Evolutionary conservation across 2,113 vertebrate species (phyloP).

Genomic region (Cynocephalus volans): DNA sequence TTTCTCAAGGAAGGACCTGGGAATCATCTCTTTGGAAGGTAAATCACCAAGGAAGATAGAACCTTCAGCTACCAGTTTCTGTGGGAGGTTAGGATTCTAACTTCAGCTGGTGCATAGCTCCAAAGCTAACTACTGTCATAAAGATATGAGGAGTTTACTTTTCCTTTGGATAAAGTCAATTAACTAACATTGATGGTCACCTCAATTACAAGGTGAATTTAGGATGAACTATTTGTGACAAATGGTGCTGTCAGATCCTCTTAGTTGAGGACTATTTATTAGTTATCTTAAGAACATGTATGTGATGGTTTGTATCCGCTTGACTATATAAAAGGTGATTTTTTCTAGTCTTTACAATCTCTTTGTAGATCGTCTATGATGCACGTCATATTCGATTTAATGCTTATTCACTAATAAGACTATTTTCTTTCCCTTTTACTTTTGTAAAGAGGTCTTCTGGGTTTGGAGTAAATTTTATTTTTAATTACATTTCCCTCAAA

Average conservation of each 20-base stretch:
- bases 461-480: not conserved
- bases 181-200: not conserved
- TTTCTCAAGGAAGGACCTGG: not conserved
- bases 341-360: not conserved
- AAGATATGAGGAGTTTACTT: not conserved
- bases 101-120: not conserved
- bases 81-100: not conserved
- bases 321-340: not conserved
- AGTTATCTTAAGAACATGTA: not conserved
- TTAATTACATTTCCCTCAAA: not conserved
- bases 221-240: not conserved
- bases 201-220: not conserved
- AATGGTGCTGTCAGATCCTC: not conserved
- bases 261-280: not conserved
- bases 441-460: not conserved
- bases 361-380: not conserved
- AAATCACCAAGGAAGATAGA: not conserved
- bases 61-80: not conserved
- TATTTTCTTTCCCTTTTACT: not conserved
- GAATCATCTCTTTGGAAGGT: not conserved
- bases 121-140: not conserved
- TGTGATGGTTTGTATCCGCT: not conserved
- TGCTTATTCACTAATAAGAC: not conserved
- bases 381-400: not conserved
- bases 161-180: not conserved